Conservation (phyloP, 1,140 invertebrate species). For the Caenorhabditis tropicalis region DNA sequence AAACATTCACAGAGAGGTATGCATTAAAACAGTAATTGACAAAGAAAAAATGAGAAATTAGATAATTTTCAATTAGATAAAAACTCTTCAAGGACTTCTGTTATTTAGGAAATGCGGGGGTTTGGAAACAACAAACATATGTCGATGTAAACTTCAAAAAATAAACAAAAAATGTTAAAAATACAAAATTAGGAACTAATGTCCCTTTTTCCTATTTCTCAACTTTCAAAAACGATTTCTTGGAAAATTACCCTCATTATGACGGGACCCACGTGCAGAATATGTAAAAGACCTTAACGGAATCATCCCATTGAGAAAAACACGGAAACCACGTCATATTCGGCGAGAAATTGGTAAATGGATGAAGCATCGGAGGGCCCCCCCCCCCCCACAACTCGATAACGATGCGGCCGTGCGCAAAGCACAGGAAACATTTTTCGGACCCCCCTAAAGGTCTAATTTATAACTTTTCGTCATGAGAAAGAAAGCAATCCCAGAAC, state of each 20-base stretch:
- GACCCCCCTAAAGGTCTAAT: neutral
- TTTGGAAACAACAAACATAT: too few species aligned
- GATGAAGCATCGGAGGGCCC: neutral
- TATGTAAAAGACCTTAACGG: too few species aligned
- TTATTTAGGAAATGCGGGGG: too few species aligned
- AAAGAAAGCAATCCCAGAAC: neutral
- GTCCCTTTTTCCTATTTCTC: neutral
- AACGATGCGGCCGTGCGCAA: constrained; percentile 13
- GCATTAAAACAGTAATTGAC: too few species aligned
- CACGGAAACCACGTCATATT: neutral
- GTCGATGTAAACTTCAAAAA: too few species aligned
- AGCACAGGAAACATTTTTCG: constrained; percentile 25
- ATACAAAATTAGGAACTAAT: too few species aligned
- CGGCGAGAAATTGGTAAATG: neutral
- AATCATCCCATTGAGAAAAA: neutral
- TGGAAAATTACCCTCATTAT: neutral
- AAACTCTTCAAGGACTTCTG: too few species aligned
- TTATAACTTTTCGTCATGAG: neutral
- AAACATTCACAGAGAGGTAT: too few species aligned
- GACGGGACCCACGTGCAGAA: neutral
- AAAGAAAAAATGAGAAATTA: too few species aligned
- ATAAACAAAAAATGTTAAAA: too few species aligned
- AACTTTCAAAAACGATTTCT: neutral
- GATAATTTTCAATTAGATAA: too few species aligned
- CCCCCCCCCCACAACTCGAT: neutral